Conservation (phyloP, 2,113 vertebrate species). For the Anser cygnoides region DNA sequence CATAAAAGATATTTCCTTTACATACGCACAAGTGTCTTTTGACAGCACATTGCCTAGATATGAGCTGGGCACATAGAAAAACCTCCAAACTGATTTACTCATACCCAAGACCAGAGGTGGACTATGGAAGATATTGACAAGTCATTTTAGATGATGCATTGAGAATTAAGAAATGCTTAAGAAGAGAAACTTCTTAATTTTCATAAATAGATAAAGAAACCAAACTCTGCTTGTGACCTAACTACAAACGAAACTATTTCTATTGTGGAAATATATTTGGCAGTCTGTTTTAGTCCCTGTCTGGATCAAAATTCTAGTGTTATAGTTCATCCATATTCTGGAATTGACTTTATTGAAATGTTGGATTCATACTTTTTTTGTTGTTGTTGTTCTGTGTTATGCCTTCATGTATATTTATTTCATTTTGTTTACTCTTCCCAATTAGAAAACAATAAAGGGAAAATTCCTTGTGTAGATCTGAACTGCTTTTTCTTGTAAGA, state of each 20-base stretch:
- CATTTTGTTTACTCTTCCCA: neutral
- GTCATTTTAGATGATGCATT: neutral
- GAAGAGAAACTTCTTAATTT: neutral
- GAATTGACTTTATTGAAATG: neutral
- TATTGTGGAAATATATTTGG: neutral
- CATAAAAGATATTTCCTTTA: neutral
- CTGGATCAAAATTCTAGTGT: neutral
- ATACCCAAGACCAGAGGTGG: too few species aligned
- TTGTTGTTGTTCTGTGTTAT: too few species aligned
- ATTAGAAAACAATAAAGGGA: neutral
- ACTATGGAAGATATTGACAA: neutral
- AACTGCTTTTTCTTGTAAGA: neutral
- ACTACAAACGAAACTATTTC: neutral
- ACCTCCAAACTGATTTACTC: accelerated
- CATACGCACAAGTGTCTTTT: neutral
- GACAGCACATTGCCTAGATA: neutral
- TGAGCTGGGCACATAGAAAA: neutral
- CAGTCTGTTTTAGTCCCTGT: neutral
- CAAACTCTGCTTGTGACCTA: neutral
- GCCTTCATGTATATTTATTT: neutral
- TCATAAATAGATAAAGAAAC: neutral
- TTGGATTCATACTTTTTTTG: neutral
- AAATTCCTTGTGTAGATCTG: neutral
- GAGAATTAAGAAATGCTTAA: neutral
- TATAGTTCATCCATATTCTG: neutral